phyloP scores from a whole-genome alignment of 2,113 vertebrate species.

The Panthera leo region DNA sequence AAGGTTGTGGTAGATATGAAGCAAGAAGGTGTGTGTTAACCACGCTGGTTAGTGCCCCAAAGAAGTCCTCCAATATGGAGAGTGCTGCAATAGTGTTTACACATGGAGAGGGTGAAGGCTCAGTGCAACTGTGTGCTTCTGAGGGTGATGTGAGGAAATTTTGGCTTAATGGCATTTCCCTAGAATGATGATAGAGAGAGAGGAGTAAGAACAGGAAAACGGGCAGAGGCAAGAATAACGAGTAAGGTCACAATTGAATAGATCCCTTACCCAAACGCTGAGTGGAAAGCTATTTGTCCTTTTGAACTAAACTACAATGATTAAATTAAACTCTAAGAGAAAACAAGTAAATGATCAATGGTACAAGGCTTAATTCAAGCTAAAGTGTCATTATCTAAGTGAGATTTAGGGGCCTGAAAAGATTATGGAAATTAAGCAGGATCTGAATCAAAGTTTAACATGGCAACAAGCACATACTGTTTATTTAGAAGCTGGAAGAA shows the following conservation, averaged over 20 bases:
- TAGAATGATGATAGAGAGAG: neutral
- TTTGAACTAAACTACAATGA: conserved; percentile 69
- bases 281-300: conserved; percentile 40
- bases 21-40: neutral
- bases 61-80: neutral
- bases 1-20: neutral
- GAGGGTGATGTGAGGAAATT: neutral
- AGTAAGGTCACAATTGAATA: neutral
- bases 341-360: conserved; percentile 65
- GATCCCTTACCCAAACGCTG: neutral
- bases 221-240: neutral
- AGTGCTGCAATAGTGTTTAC: too few relatives aligned
- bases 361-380: neutral
- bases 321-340: conserved; percentile 69
- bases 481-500: neutral
- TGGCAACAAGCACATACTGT: neutral
- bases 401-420: conserved; percentile 38
- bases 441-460: neutral
- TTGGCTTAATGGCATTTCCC: neutral
- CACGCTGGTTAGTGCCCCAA: neutral
- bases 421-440: conserved; percentile 61
- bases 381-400: conserved; percentile 34
- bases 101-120: neutral
- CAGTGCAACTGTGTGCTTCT: fast-evolving
- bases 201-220: neutral